Conservation (phyloP, 2,113 vertebrate genomes). For the Leuciscus idus region DNA sequence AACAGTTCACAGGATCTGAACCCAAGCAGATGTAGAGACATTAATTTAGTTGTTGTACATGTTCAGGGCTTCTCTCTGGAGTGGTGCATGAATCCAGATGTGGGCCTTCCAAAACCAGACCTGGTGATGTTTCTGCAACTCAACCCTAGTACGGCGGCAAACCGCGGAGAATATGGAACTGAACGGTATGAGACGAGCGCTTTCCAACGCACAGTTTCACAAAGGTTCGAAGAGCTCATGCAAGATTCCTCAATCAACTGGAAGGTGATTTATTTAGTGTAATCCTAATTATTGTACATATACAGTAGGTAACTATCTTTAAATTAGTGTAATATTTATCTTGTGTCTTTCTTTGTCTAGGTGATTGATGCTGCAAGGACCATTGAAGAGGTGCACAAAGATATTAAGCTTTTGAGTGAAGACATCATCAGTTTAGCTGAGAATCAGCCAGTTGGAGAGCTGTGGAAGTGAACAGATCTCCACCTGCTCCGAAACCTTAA, state of each 20-base stretch:
- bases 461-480: slow-evolving; percentile 80
- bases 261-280: slow-evolving; percentile 78
- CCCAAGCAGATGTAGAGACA: not conserved
- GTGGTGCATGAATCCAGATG: slow-evolving; percentile 90
- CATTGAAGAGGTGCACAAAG: slow-evolving; percentile 83
- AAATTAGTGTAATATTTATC: not conserved
- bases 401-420: slow-evolving; percentile 77
- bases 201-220: slow-evolving; percentile 84
- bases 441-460: slow-evolving; percentile 75
- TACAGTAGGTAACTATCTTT: not conserved
- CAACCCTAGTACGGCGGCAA: slow-evolving; percentile 70
- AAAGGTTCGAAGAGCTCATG: slow-evolving; percentile 83
- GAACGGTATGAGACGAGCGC: slow-evolving; percentile 85
- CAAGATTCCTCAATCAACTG: slow-evolving; percentile 85
- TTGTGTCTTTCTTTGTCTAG: slow-evolving; percentile 66
- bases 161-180: slow-evolving; percentile 81
- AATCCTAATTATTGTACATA: not conserved
- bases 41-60: not conserved
- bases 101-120: slow-evolving; percentile 93
- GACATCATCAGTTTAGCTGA: slow-evolving; percentile 68
- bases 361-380: slow-evolving; percentile 83
- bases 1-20: too few relatives aligned
- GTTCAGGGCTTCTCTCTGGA: slow-evolving; percentile 85
- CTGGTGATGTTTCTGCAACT: slow-evolving; percentile 91
- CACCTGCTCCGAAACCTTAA: not conserved